Percentiles rank a stretch among this genome's conserved stretches.
phyloP scores from a whole-genome alignment of 2,888 invertebrate genomes.

The Diogma glabrata region DNA sequence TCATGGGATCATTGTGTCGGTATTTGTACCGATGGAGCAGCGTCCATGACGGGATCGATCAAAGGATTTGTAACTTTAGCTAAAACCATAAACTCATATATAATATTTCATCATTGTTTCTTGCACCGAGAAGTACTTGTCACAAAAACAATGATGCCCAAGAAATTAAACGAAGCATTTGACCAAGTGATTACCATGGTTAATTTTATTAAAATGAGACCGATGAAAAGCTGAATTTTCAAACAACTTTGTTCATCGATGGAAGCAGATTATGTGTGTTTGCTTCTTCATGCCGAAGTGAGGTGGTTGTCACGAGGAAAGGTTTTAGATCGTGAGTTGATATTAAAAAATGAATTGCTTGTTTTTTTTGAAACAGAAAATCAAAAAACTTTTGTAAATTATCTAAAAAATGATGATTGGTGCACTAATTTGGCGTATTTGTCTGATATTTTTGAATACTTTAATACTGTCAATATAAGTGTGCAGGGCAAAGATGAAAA shows the following conservation, averaged over 20 bases:
- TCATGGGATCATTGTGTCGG: background rate
- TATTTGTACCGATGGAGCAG: background rate
- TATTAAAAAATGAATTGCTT: background rate
- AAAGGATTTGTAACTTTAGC: background rate
- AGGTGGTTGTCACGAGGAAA: background rate
- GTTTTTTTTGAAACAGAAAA: background rate
- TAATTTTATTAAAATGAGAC: background rate
- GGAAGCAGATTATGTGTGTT: background rate
- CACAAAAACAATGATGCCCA: background rate
- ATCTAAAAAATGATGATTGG: background rate
- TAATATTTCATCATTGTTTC: background rate
- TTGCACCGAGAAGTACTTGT: background rate
- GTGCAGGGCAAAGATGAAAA: conserved; percentile 9
- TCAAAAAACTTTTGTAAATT: background rate
- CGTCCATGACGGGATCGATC: background rate
- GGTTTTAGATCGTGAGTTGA: background rate
- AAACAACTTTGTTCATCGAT: background rate
- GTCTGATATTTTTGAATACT: conserved; percentile 9
- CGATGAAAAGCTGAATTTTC: background rate
- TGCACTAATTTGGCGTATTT: background rate
- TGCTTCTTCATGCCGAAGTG: too few relatives aligned
- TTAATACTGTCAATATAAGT: conserved; percentile 7
- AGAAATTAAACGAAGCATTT: background rate
- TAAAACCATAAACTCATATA: background rate
- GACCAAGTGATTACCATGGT: background rate